phyloP scores from a whole-genome alignment of 2,797 vertebrate genomes.

The Amblyopsis hoosieri region DNA sequence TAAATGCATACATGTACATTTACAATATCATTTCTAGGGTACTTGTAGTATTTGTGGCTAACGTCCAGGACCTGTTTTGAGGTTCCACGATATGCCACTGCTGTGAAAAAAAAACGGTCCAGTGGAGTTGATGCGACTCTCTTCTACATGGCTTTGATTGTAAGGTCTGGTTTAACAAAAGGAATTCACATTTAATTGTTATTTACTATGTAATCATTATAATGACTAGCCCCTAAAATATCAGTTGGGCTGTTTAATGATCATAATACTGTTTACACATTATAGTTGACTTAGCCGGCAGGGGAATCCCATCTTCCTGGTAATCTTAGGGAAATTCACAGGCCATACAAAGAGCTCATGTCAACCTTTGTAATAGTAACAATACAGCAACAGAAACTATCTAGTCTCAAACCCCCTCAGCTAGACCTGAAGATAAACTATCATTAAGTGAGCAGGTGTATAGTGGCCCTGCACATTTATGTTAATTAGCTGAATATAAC shows the following conservation, averaged over 20 bases:
- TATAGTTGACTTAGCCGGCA: slow-evolving; percentile 68
- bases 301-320: slow-evolving; percentile 83
- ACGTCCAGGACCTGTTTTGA: too few relatives aligned
- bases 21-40: too few relatives aligned
- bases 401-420: slow-evolving; percentile 52
- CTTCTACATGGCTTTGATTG: too few relatives aligned
- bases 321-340: slow-evolving; percentile 78
- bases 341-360: slow-evolving; percentile 85
- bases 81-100: too few relatives aligned
- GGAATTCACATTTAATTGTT: too few relatives aligned
- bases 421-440: slow-evolving; percentile 63
- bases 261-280: slow-evolving; percentile 14
- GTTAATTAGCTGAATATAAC: slow-evolving; percentile 34
- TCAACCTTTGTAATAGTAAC: slow-evolving; percentile 83
- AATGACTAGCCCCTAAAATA: not conserved
- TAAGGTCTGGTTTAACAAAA: too few relatives aligned
- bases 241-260: slow-evolving; percentile 16
- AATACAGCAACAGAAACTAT: slow-evolving; percentile 82
- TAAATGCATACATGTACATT: too few relatives aligned
- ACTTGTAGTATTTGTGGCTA: too few relatives aligned
- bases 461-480: slow-evolving; percentile 40
- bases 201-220: too few relatives aligned
- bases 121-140: too few relatives aligned
- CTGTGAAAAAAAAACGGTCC: too few relatives aligned
- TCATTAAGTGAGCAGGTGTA: not conserved